Evolutionary conservation across 2,113 vertebrate genomes (phyloP), one percentile per base, ranked within the genome.

Genomic region (Lutjanus erythropterus): DNA sequence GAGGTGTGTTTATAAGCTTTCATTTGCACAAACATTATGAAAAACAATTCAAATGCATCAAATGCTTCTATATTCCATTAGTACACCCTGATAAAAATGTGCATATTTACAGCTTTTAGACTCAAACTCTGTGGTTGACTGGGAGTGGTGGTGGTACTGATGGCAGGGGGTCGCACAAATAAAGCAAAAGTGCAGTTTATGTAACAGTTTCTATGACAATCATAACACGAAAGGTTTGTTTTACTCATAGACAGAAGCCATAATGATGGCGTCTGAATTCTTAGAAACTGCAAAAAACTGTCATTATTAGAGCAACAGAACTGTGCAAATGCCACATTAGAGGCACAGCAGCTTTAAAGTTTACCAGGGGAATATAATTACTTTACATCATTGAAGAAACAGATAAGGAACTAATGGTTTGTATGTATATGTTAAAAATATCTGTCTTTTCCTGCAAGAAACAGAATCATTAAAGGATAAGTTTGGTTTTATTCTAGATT

Each of bases 141-240:
- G 50, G 55, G 56, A 78, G 65, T 44, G 66, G 10, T 55, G 78
- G 81, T 77, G 81, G 55, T 52, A 41, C 62, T 59, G 42, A 88
- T 86, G 71, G 84, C 47, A 50, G 84, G 89, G 85, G 80, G 83
- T 50, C 33, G 41, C 55, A 77, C 60, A 87, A 81, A 87, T 66
- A 86, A 83, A 83, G 72, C 65, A 42, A 88, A 75, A 87, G 75
- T 61, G 56, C 65, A 68, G 67, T 84, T 70, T 83, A 81, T 79
- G 56, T 73, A 81, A 72, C 66, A 33, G 84, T 86, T 89, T 88
- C 69, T 62, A 44, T 80, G 71, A 81, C 81, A 87, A 83, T 86
- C 55, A 66, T 55, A 56, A 71, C 59, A 58, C 55, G 1, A 44
- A n/a, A 5, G 75, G 84, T 78, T n/a, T 71, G 71, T 53, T 74